These are phyloP conservation scores for Rotaria magnacalcarata DNA, from an alignment of 2,888 invertebrate genomes.

Conservation along the genomic window DNA sequence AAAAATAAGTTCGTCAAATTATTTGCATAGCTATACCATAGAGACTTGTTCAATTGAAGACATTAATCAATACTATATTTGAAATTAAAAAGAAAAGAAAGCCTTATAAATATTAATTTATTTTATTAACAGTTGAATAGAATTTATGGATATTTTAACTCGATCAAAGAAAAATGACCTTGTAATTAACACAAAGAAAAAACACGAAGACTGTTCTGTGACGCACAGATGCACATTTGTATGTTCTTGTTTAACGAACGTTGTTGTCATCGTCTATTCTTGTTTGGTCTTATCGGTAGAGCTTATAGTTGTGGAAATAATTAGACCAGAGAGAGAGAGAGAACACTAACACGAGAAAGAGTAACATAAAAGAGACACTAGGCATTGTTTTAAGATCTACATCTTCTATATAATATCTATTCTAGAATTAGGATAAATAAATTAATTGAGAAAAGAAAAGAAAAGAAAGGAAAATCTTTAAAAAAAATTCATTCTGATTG, in stretches of 20 bases:
- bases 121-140: too few species aligned
- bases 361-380: background rate
- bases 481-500: background rate
- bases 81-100: too few species aligned
- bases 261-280: background rate
- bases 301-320: slow-evolving; percentile 5
- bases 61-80: too few species aligned
- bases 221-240: background rate
- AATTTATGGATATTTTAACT: too few species aligned
- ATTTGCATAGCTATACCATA: too few species aligned
- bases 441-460: background rate
- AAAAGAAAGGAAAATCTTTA: too few species aligned
- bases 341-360: background rate
- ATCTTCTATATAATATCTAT: background rate
- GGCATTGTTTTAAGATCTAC: background rate
- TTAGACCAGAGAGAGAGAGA: background rate
- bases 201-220: background rate
- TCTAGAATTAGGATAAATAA: background rate
- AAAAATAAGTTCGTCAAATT: too few species aligned
- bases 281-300: background rate
- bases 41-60: too few species aligned
- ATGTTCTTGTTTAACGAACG: background rate
- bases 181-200: too few species aligned
- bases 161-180: too few species aligned
- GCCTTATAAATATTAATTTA: too few species aligned